Conservation (phyloP, 2,888 invertebrate species). For the Pheosia gnoma region DNA sequence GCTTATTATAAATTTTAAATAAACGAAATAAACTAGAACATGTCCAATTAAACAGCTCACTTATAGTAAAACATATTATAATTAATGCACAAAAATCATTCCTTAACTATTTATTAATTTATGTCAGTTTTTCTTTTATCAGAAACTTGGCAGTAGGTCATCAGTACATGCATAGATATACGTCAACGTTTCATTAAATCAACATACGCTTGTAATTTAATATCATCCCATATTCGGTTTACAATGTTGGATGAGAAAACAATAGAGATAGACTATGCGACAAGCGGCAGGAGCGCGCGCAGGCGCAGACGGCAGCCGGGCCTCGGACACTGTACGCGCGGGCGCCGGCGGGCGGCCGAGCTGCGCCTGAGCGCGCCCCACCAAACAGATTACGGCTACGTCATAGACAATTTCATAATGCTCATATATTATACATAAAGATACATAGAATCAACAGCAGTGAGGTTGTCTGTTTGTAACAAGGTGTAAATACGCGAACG, state of each 20-base stretch:
- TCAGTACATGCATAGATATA: constrained; percentile 69
- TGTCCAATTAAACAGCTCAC: constrained; percentile 74
- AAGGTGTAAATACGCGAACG: constrained; percentile 75
- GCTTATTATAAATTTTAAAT: constrained; percentile 72
- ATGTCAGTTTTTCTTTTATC: constrained; percentile 59
- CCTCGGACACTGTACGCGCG: neutral
- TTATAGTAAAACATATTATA: constrained; percentile 74
- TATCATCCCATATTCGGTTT: constrained; percentile 73
- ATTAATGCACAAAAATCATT: constrained; percentile 73
- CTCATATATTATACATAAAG: constrained; percentile 54
- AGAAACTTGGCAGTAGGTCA: constrained; percentile 79
- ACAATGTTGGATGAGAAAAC: constrained; percentile 45
- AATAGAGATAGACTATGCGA: constrained; percentile 44
- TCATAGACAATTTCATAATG: constrained; percentile 46
- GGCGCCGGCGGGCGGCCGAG: neutral
- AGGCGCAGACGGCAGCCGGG: no score
- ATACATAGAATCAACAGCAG: constrained; percentile 58
- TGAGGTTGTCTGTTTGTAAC: constrained; percentile 68
- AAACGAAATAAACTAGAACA: constrained; percentile 78
- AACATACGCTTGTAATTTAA: constrained; percentile 63
- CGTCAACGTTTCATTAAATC: constrained; percentile 52
- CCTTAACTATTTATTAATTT: constrained; percentile 57
- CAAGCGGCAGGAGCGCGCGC: constrained; percentile 6
- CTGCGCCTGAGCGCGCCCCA: constrained; percentile 14
- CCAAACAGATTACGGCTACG: constrained; percentile 56